phyloP scores from a whole-genome alignment of 2,113 vertebrate species.

The Willisornis vidua region DNA sequence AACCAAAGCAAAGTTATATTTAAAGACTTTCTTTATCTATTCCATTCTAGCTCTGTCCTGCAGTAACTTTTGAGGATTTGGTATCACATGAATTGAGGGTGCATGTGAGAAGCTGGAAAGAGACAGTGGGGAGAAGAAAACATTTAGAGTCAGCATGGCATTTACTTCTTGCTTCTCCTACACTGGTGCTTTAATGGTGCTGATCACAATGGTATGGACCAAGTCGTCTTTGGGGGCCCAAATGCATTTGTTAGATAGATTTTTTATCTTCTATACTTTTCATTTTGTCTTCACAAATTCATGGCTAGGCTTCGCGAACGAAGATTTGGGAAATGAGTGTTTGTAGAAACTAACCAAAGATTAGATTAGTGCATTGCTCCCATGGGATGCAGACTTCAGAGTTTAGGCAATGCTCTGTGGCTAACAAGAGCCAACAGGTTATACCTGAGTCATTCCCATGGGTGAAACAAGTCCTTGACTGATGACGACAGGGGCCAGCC shows the following conservation, averaged over 20 bases:
- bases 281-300: background rate
- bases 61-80: background rate
- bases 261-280: background rate
- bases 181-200: background rate
- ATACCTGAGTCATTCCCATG: slow-evolving; percentile 15
- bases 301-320: too few relatives aligned
- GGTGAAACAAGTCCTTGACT: background rate
- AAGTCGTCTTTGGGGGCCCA: background rate
- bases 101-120: background rate
- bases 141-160: background rate
- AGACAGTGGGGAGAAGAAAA: background rate
- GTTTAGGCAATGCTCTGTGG: slow-evolving; percentile 4
- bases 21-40: background rate
- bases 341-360: background rate
- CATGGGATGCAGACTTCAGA: background rate
- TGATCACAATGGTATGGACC: background rate
- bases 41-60: background rate
- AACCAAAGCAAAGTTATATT: background rate
- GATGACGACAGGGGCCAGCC: background rate
- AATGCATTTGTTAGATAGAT: background rate
- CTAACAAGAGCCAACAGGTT: slow-evolving; percentile 45
- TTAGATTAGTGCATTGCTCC: background rate
- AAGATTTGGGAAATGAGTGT: background rate
- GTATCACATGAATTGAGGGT: background rate
- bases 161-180: background rate